Evolutionary conservation across 2,797 vertebrate species (phyloP).

Genomic region (Schizopygopsis pylzovi): DNA sequence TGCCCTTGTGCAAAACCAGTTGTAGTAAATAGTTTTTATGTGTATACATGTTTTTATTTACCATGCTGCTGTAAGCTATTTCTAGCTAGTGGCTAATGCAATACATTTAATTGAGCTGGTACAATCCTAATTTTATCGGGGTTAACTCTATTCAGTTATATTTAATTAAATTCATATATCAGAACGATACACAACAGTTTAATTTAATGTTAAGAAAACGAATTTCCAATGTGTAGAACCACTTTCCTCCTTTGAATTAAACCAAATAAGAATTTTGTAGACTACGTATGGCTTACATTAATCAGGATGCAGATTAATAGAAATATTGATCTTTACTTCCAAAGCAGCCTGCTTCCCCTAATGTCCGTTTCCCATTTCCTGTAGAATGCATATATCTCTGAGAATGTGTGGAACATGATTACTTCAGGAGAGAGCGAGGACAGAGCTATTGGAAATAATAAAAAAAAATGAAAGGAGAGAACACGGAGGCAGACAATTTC

Average conservation of each 20-base stretch:
- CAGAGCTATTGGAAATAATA: slow-evolving; percentile 28
- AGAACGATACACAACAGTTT: slow-evolving; percentile 1
- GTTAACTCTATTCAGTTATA: too few species aligned
- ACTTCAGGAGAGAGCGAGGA: slow-evolving; percentile 64
- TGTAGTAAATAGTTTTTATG: background rate
- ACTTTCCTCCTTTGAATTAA: slow-evolving; percentile 10
- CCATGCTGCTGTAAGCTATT: too few species aligned
- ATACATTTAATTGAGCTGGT: too few species aligned
- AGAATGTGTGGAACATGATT: slow-evolving; percentile 72
- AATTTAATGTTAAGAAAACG: slow-evolving; percentile 21
- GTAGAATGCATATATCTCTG: slow-evolving; percentile 77
- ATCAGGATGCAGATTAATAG: slow-evolving; percentile 78
- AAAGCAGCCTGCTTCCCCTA: slow-evolving; percentile 60
- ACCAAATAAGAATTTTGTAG: background rate
- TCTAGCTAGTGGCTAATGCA: too few species aligned
- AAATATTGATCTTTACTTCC: slow-evolving; percentile 72
- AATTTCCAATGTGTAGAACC: slow-evolving; percentile 15
- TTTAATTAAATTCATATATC: background rate
- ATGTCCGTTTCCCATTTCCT: slow-evolving; percentile 75
- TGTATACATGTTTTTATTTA: too few species aligned
- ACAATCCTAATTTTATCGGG: too few species aligned
- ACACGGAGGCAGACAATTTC: slow-evolving; percentile 48
- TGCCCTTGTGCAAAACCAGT: background rate
- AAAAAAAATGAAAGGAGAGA: slow-evolving; percentile 25
- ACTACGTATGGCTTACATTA: slow-evolving; percentile 63